Conservation (phyloP, 2,797 vertebrate genomes). For the Psittacula derbiana region DNA sequence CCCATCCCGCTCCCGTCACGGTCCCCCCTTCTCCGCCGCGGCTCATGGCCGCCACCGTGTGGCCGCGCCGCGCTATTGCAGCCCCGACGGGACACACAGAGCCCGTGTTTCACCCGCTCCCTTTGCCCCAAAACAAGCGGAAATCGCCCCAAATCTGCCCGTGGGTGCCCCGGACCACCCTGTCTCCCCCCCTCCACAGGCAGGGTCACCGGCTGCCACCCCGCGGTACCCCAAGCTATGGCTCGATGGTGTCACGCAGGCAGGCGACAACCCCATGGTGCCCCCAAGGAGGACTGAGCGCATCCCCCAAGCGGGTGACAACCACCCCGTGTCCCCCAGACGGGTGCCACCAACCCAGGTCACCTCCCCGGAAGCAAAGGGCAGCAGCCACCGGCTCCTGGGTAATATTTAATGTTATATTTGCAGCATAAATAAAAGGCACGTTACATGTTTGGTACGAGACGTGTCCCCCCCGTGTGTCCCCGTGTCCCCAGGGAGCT, state of each 20-base stretch:
- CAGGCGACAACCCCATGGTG: background rate
- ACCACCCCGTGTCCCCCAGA: background rate
- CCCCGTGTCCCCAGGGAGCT: constrained; percentile 13
- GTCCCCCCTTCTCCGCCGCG: too few relatives aligned
- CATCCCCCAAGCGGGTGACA: background rate
- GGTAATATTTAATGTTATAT: constrained; percentile 79
- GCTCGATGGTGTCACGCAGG: background rate
- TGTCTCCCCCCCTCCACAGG: background rate
- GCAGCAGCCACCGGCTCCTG: constrained; percentile 9
- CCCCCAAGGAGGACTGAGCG: background rate
- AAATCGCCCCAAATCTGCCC: background rate
- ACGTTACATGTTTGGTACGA: constrained; percentile 76
- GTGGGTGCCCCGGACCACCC: background rate
- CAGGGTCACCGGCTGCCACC: too few relatives aligned
- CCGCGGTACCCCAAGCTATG: background rate
- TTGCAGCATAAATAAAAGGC: constrained; percentile 85
- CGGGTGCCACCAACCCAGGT: background rate
- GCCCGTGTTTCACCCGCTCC: background rate
- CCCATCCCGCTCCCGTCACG: too few relatives aligned
- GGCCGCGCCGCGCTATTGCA: background rate
- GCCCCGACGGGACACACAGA: background rate
- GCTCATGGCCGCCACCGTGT: background rate
- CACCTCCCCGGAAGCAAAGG: background rate
- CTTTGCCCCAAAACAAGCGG: background rate
- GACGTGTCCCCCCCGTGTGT: background rate